Base-by-base conservation (phyloP, 1,140 invertebrate species). In the Anoplophora glabripennis region DNA sequence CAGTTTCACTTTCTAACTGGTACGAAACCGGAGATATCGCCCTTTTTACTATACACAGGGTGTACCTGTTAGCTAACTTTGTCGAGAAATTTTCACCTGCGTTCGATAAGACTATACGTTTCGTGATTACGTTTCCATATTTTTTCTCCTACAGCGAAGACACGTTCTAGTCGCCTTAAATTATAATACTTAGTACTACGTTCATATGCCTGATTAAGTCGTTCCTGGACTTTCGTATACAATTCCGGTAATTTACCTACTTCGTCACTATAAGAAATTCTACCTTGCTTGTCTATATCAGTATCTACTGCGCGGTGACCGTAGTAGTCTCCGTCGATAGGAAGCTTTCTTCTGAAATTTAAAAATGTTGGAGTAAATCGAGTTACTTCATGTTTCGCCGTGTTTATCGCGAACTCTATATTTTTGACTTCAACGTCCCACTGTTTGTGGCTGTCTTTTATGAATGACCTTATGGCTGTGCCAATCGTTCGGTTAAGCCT, bases 341-440 rank as follows among this genome's bases (percentile, higher is more conserved):
- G 21, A 2, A 47, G 5, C 5, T 2, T 21, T 7, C 49, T 12
- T 4, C 55, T 46, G 52, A 57, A 57, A 41, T 57, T 57, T 14
- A 57, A 37, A 14, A 57, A 51, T 18, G 49, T 15, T 8, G 55
- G 55, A n/a, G 9, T 36, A 52, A 40, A 57, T n/a, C 54, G 46
- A 15, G 54, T 57, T 4, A 35, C 36, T 17, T 54, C 52, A 49
- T 68, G 64, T 1, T 48, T 9, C 4, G 53, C 15, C 34, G 46
- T 45, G 17, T 61, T 56, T 8, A 63, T 18, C 1, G 56, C 56
- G 36, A 36, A 51, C 8, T 21, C 35, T 33, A 66, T 64, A 10
- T 61, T 53, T 4, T 15, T 1, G 1, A 67, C 8, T 36, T 67
- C 46, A 8, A 46, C 36, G 12, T 67, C 67, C 67, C 67, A 69